These are phyloP conservation scores for Siniperca obscura DNA, from an alignment of 2,797 vertebrate species.

Conservation along the genomic window DNA sequence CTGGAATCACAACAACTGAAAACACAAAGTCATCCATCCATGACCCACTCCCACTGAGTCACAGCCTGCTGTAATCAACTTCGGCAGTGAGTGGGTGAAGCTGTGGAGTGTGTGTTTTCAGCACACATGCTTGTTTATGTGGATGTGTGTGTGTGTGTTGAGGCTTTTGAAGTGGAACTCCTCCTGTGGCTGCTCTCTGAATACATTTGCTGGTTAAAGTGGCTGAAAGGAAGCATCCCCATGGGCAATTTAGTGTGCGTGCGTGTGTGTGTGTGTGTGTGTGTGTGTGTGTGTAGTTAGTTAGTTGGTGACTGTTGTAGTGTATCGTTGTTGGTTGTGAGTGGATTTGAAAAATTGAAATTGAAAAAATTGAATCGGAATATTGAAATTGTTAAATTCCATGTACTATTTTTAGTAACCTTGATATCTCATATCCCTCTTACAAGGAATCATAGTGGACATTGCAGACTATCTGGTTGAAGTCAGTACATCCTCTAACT, in stretches of 20 bases:
- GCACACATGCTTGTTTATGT: conserved; percentile 19
- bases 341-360: too few relatives aligned
- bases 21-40: conserved; percentile 62
- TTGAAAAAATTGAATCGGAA: too few relatives aligned
- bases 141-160: conserved; percentile 34
- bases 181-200: conserved; percentile 58
- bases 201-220: conserved; percentile 71
- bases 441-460: background rate
- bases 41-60: conserved; percentile 75
- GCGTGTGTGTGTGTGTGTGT: too few relatives aligned
- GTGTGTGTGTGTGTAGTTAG: too few relatives aligned
- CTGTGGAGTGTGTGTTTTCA: conserved; percentile 52
- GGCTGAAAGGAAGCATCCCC: conserved; percentile 65
- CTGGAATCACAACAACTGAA: conserved; percentile 63
- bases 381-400: too few relatives aligned
- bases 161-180: conserved; percentile 66
- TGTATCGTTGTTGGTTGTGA: conserved; percentile 14
- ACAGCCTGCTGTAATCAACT: conserved; percentile 66
- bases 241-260: conserved; percentile 30
- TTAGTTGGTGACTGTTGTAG: background rate
- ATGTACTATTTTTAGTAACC: background rate
- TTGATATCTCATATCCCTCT: too few relatives aligned
- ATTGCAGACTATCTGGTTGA: background rate
- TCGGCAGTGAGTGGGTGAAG: conserved; percentile 52
- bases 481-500: background rate